Percentiles rank a stretch among this genome's conserved stretches.
Conservation (phyloP, 2,113 vertebrate species). For the Equus przewalskii region DNA sequence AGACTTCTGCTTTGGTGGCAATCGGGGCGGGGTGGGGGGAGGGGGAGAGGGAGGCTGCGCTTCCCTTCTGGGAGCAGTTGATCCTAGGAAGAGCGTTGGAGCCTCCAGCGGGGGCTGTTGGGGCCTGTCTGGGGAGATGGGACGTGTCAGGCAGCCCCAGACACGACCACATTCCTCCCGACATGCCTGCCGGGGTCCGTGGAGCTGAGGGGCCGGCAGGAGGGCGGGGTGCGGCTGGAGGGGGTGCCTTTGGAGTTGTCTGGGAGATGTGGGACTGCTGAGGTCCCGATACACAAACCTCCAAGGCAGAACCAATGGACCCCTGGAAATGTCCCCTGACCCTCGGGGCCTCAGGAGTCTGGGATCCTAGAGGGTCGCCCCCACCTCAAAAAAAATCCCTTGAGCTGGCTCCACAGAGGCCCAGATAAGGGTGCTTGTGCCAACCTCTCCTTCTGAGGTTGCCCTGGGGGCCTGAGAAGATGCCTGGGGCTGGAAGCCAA, state of each 20-base stretch:
- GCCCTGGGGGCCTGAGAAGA: background rate
- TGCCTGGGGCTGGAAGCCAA: background rate
- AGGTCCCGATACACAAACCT: background rate
- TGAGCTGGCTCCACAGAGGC: background rate
- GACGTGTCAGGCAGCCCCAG: slow-evolving; percentile 76
- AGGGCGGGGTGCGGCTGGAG: background rate
- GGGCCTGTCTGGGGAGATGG: slow-evolving; percentile 81
- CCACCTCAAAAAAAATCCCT: background rate
- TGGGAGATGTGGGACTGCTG: background rate
- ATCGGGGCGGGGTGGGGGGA: background rate
- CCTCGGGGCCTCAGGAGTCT: background rate
- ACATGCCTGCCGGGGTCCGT: slow-evolving; percentile 62
- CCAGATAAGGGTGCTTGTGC: too few relatives aligned
- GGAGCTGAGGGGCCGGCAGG: slow-evolving; percentile 5
- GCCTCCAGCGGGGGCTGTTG: slow-evolving; percentile 74
- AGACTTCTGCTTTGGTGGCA: background rate
- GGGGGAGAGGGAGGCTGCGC: background rate
- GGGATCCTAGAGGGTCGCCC: background rate
- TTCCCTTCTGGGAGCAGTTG: slow-evolving; percentile 36
- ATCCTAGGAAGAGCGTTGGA: background rate
- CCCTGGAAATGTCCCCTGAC: background rate
- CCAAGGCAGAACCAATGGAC: background rate
- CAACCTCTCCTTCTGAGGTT: background rate
- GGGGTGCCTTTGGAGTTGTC: background rate
- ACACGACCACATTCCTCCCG: slow-evolving; percentile 80